These are phyloP conservation scores for Poeciliopsis gracilis DNA, from an alignment of 2,797 vertebrate genomes.

Conservation along the genomic window DNA sequence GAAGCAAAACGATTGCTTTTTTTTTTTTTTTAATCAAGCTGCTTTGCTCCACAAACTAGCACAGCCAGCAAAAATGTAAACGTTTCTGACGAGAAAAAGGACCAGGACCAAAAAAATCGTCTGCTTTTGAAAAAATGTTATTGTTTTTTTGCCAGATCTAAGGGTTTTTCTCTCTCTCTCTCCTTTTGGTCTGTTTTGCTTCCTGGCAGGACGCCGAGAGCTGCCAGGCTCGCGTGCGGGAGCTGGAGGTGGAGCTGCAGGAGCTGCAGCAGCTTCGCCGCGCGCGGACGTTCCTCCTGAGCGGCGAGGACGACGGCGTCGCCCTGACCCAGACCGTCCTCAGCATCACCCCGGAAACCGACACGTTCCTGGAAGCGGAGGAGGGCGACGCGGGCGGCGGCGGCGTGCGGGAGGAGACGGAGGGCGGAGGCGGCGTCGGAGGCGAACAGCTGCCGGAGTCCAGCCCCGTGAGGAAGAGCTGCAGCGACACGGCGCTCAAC, in stretches of 20 bases:
- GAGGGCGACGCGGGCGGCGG: slow-evolving; percentile 50
- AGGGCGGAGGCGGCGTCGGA: slow-evolving; percentile 61
- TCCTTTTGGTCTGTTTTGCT: slow-evolving; percentile 25
- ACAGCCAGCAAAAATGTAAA: no score
- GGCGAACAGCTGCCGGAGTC: slow-evolving; percentile 69
- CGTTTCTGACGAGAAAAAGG: no score
- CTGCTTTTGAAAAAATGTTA: no score
- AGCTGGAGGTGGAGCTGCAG: slow-evolving; percentile 92
- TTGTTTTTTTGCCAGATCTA: no score
- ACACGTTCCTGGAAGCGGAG: slow-evolving; percentile 86
- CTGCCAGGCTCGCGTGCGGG: slow-evolving; percentile 91
- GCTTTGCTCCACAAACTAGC: no score
- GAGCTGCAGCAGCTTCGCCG: slow-evolving; percentile 97
- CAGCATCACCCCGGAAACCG: slow-evolving; percentile 90
- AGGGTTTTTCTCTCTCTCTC: no score
- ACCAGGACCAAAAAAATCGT: no score
- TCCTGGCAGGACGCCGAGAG: slow-evolving; percentile 87
- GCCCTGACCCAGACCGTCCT: slow-evolving; percentile 88
- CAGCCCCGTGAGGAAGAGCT: slow-evolving; percentile 91
- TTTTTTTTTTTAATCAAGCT: background rate
- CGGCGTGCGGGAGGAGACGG: slow-evolving; percentile 62
- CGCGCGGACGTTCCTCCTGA: slow-evolving; percentile 86
- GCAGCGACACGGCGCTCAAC: slow-evolving; percentile 95
- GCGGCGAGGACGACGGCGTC: slow-evolving; percentile 88
- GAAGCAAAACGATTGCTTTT: background rate